Evolutionary conservation across 1,140 invertebrate species (phyloP), one percentile per base, ranked within the genome.

Genomic region (Geopemphigus sp.): DNA sequence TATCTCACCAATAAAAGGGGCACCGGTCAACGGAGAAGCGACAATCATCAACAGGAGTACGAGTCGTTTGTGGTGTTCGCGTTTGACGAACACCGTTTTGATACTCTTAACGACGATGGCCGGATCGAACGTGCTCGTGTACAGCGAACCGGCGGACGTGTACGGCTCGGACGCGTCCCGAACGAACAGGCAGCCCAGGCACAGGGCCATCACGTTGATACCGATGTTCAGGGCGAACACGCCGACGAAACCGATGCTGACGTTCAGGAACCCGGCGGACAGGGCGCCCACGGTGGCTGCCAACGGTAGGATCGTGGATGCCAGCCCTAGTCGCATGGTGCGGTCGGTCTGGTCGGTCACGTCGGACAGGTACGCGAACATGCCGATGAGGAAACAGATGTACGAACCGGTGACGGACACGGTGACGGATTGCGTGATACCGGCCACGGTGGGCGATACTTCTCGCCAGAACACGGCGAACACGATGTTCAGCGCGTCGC

Each of bases 281-380:
- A 80, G 59, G 3, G 61, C 24, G 8, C 59, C 59, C 17, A 80
- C 0, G 19, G 63, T 53, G 24, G 61, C 22, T 24, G 63, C 45
- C 15, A 80, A 17, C 50, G 78, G 73, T 22, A 64, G 26, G 22
- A 80, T 54, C 10, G 59, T 19, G 0, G 47, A 19, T 3, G 63
- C 59, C 24, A 66, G 56, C 10, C 78, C 78, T 5, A 66, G 19
- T 1, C 78, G 78, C 59, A 68, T 68, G 45, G 78, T 80, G 14
- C 78, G 53, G 24, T 80, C 66, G 17, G 45, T 29, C 22, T 39
- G n/a, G 24, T 64, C 29, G 17, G 78, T 80, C n/a, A 80, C 24
- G 59, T 80, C 78, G 17, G 78, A 26, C 24, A 80, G 45, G 45
- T 80, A 80, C 11, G 63, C 22, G 15, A 57, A 61, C 73, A 76